phyloP scores from a whole-genome alignment of 2,113 vertebrate genomes.

The Corydoras maculifer region DNA sequence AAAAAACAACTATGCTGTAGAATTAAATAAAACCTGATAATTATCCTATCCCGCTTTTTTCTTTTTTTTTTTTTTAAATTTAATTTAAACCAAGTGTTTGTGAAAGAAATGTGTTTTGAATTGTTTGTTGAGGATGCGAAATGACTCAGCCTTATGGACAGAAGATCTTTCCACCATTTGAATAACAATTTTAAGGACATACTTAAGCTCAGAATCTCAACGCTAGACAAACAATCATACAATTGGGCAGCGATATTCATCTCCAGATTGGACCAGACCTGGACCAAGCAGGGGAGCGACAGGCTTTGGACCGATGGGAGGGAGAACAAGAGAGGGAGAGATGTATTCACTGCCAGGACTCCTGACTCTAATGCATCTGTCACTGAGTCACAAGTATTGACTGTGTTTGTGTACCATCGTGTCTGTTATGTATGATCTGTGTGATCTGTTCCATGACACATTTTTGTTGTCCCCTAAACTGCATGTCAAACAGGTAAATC shows the following conservation, averaged over 20 bases:
- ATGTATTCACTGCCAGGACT: conserved; percentile 43
- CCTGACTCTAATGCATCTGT: conserved; percentile 50
- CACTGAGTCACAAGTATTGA: conserved; percentile 35
- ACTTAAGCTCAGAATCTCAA: too few species aligned
- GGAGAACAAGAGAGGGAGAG: conserved; percentile 25
- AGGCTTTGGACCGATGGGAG: conserved; percentile 41
- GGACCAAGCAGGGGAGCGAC: conserved; percentile 39
- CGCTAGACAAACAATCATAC: neutral
- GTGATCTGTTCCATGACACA: conserved; percentile 10
- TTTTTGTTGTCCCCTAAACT: neutral
- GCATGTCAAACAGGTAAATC: too few species aligned
- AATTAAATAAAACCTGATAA: too few species aligned
- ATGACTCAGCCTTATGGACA: too few species aligned
- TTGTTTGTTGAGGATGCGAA: too few species aligned
- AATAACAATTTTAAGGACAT: too few species aligned
- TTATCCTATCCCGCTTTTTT: too few species aligned
- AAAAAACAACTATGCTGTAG: too few species aligned
- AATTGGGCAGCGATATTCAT: conserved; percentile 41
- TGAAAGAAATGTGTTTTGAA: too few species aligned
- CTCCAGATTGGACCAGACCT: conserved; percentile 49
- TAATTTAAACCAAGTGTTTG: too few species aligned
- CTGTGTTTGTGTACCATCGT: conserved; percentile 15
- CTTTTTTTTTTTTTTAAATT: too few species aligned
- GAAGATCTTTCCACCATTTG: too few species aligned
- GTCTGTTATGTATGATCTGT: conserved; percentile 22